These are phyloP conservation scores for Xylocampa areola DNA, from an alignment of 2,888 invertebrate species.

Conservation along the genomic window DNA sequence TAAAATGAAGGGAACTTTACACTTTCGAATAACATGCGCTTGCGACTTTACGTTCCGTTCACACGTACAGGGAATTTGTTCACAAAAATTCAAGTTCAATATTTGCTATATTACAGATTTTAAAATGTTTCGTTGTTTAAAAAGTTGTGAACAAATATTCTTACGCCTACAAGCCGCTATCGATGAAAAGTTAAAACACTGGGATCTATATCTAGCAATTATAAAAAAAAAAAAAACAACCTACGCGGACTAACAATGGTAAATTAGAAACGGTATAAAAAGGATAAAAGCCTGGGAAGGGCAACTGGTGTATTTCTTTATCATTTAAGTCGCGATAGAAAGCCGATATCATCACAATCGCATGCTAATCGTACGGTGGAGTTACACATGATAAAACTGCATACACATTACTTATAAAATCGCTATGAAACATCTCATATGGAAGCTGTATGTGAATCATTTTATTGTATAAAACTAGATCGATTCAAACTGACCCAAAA, in stretches of 20 bases:
- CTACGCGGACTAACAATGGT: conserved; percentile 7
- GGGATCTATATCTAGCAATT: conserved; percentile 8
- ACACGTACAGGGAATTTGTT: conserved; percentile 21
- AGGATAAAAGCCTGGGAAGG: conserved; percentile 10
- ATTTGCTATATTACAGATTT: conserved; percentile 34
- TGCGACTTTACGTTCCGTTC: conserved; percentile 30
- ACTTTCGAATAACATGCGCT: conserved; percentile 52
- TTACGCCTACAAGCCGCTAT: not conserved
- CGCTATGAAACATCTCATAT: conserved; percentile 63
- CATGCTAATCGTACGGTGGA: conserved; percentile 55
- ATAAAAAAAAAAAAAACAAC: conserved; percentile 13
- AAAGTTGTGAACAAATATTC: conserved; percentile 28
- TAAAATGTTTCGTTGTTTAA: conserved; percentile 24
- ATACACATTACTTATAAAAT: conserved; percentile 66
- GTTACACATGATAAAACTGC: conserved; percentile 64
- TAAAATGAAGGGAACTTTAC: conserved; percentile 58
- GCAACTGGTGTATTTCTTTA: conserved; percentile 14
- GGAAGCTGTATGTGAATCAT: conserved; percentile 68
- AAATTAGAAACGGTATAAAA: conserved; percentile 13
- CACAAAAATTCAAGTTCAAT: conserved; percentile 35
- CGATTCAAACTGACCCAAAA: conserved; percentile 75
- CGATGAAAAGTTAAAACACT: conserved; percentile 7
- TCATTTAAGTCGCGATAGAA: conserved; percentile 20
- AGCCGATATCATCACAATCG: conserved; percentile 47
- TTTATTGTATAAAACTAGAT: conserved; percentile 64